Evolutionary conservation across 2,888 invertebrate species (phyloP), one percentile per base, ranked within the genome.

Genomic region (Melipona beecheii): DNA sequence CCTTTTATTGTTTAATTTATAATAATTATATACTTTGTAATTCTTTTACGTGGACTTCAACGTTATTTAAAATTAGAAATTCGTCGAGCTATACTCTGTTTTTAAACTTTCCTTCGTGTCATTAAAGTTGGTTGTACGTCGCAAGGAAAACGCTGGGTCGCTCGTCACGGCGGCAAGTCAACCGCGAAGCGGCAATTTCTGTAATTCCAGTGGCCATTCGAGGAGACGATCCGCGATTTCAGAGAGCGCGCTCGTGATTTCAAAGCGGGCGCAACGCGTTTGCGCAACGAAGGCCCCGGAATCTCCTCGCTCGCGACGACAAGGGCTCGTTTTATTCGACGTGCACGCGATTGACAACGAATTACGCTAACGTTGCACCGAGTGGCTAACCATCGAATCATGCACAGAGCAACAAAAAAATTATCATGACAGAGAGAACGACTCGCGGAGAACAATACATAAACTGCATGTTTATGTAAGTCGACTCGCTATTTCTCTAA

Each of bases 121-220:
- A 19, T 13, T 17, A 43, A 17, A 31, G 73, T 80, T 86, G 72
- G 82, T 87, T 84, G 71, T 75, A 66, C 85, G 54, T 49, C 27
- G 75, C 84, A 78, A 77, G 74, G 87, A 89, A 89, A 80, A 87
- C 78, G 68, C 73, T 64, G 15, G 58, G 60, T 62, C 27, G 70
- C 58, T 73, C 52, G 76, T 84, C 83, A 84, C 69, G 85, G 71
- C 81, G 73, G 69, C 84, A 90, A 89, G 89, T 90, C 89, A 86
- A 88, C 79, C 90, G 87, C 85, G 83, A 87, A 85, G 84, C 73
- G 83, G 86, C 77, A 89, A 89, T 90, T 90, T 89, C 83, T 81
- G 81, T 71, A 84, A 84, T 86, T 86, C 79, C 78, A 75, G 80
- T 68, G 75, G 65, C 81, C 77, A 71, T 85, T 85, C 65, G 31